Base-by-base conservation (phyloP, 1,140 invertebrate genomes). In the Aphelenchoides besseyi region DNA sequence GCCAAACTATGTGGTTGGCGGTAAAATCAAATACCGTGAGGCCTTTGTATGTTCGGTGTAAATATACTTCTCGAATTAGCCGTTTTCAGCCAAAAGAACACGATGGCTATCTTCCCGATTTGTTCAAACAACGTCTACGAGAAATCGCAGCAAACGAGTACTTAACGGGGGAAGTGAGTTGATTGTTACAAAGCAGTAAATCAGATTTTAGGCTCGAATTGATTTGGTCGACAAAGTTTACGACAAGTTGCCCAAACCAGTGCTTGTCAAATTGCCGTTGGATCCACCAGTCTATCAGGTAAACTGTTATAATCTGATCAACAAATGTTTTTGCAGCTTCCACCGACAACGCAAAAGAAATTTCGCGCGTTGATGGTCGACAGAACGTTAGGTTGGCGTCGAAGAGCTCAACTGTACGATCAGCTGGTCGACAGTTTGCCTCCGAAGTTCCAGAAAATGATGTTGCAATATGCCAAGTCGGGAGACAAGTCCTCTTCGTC, bases 351-450 rank as follows among this genome's bases (percentile, higher is more conserved):
- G 26, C 55, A 59, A 18, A 5, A 18, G 5, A 59, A 59, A 23
- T 59, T 59, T 23, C 55, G 55, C 16, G 55, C 55, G 5, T 59
- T 59, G 18, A 59, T 59, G 55, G 55, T 59, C 18, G 55, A 59
- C 18, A 5, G 55, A 8, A 8, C 55, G 18, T 23, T 59, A 8
- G 55, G 55, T 33, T 59, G 55, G 55, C 26, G 55, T 16, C 55
- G 55, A 5, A 5, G 55, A 8, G 55, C 55, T 33, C 55, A 59
- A 18, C 55, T 59, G 5, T 59, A 59, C 18, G 55, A 59, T 23
- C 55, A 59, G 18, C 55, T 59, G 5, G 55, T 59, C 5, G 55
- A 33, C 55, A 8, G 5, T 5, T 59, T 59, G 55, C 55, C 55
- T 8, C 5, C 5, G 5, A 59, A 59, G 5, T 59, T 8, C 55